These are phyloP conservation scores for Lepisosteus osseus DNA, from an alignment of 2,113 vertebrate species.

Conservation along the genomic window DNA sequence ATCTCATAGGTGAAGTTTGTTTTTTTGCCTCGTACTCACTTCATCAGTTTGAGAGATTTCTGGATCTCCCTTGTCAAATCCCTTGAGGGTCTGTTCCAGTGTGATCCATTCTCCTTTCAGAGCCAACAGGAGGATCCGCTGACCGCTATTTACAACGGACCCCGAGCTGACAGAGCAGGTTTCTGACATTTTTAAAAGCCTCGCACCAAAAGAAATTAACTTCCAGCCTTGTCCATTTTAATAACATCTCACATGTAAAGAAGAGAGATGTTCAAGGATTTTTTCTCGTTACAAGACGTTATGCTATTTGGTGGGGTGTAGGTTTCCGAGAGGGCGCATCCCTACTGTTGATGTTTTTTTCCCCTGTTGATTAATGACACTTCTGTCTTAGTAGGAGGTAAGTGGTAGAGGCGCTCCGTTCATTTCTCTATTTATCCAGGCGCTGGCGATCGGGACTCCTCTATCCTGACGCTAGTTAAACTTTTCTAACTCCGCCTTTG, in stretches of 20 bases:
- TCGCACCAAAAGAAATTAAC: not conserved
- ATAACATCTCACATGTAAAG: not conserved
- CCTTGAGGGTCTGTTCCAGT: conserved; percentile 39
- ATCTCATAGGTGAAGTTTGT: too few species aligned
- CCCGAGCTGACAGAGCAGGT: conserved; percentile 22
- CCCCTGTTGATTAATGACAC: conserved; percentile 8
- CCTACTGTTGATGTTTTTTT: not conserved
- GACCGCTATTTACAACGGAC: not conserved
- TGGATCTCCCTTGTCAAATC: conserved; percentile 37
- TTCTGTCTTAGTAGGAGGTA: conserved; percentile 30
- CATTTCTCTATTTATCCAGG: conserved; percentile 8
- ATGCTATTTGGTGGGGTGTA: not conserved
- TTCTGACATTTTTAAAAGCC: conserved; percentile 31
- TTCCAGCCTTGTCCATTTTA: not conserved
- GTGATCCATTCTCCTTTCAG: conserved; percentile 36
- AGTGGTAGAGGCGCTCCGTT: not conserved
- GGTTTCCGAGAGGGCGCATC: not conserved
- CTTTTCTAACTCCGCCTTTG: conserved; percentile 44
- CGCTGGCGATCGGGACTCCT: conserved; percentile 3
- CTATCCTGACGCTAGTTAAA: conserved; percentile 21
- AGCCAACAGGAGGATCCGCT: conserved; percentile 32
- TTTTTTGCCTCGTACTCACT: conserved; percentile 17
- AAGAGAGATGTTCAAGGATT: too few species aligned
- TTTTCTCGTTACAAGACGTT: not conserved
- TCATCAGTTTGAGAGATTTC: conserved; percentile 22